Base-by-base conservation (phyloP, 1,140 invertebrate genomes). In the Akabosia matsudoensis region DNA sequence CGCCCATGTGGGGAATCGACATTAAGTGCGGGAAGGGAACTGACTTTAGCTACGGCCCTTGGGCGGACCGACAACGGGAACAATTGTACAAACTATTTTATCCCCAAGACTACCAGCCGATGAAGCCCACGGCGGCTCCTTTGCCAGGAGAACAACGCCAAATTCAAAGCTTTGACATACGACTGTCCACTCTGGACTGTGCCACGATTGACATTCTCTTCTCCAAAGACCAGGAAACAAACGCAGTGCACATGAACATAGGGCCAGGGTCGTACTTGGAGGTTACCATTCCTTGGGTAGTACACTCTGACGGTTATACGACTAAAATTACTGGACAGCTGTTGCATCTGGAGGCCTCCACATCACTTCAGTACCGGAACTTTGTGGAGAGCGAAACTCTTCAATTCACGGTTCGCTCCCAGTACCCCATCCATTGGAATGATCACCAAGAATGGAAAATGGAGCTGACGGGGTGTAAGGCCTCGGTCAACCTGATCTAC, bases 1-100 rank as follows among this genome's bases (percentile, higher is more conserved):
- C 94, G 18, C 96, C 96, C 0, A 93, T 95, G 79, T 97, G 95
- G 93, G 95, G 95, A 1, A 90, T 97, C 2, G 95, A 97, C 84
- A 93, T 98, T 24, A 75, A 86, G 84, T 98, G 96, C 87, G 94
- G 96, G 1, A 97, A 97, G 87, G 96, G 92, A 28, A 99, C 97
- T 52, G 95, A 98, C 84, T 96, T 98, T 81, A 97, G 95, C 85
- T 98, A 98, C 83, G 97, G 97, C 1, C 97, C 97, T 2, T 99
- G 97, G 97, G 96, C 96, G 4, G 97, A 99, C 85, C 88, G 96
- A 54, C 97, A 99, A 85, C 88, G 97, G 76, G 96, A 98, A 84
- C 91, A 96, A 85, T 85, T 99, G 22, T 98, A 95, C 85, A 96
- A 92, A 86, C 97, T 98, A 84, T 99, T 99, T 84, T 98, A 94